phyloP scores from a whole-genome alignment of 2,888 invertebrate species.

The Vannuccia rotundouncinata region DNA sequence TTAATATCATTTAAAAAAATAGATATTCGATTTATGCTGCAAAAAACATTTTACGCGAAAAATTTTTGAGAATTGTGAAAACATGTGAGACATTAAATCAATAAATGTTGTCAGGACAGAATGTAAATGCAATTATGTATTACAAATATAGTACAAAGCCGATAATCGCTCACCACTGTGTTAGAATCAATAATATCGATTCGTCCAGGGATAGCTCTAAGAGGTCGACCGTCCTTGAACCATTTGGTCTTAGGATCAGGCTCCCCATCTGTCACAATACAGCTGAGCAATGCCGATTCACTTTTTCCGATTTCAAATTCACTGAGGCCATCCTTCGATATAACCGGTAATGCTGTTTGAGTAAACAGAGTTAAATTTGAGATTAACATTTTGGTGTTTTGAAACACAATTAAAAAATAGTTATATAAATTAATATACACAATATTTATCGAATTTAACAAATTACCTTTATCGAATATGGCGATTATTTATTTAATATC shows the following conservation, averaged over 20 bases:
- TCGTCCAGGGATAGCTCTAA: constrained; percentile 27
- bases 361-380: neutral
- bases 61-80: too few species aligned
- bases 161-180: constrained; percentile 20
- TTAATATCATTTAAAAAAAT: too few species aligned
- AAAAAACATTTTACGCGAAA: too few species aligned
- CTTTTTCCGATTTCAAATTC: constrained; percentile 33
- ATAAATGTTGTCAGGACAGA: too few species aligned
- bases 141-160: too few species aligned
- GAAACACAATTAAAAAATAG: neutral
- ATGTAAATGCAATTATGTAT: too few species aligned
- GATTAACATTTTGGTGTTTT: neutral
- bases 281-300: constrained; percentile 27
- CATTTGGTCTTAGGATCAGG: constrained; percentile 39
- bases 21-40: too few species aligned
- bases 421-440: neutral
- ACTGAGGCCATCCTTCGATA: constrained; percentile 21
- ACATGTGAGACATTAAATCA: too few species aligned
- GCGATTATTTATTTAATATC: too few species aligned
- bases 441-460: too few species aligned
- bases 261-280: constrained; percentile 20
- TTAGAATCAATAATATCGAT: constrained; percentile 28
- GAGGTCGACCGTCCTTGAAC: constrained; percentile 40
- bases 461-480: too few species aligned
- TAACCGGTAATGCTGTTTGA: constrained; percentile 32